Evolutionary conservation across 2,888 invertebrate genomes (phyloP).

Genomic region (Xestia sexstrigata): DNA sequence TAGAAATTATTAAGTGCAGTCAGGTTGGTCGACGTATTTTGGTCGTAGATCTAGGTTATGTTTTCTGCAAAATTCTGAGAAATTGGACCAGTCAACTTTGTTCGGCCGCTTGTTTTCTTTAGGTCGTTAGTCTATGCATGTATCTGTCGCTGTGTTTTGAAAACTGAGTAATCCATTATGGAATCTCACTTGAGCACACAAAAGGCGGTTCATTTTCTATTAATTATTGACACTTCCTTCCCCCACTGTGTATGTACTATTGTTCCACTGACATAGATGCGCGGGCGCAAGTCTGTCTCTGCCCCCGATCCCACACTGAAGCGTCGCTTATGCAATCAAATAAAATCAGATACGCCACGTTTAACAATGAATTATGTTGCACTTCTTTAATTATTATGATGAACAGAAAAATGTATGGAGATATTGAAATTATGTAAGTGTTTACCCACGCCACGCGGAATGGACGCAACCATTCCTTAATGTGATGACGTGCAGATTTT

Average conservation of each 20-base stretch:
- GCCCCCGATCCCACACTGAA: conserved; percentile 84
- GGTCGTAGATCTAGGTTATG: neutral
- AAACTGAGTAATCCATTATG: conserved; percentile 14
- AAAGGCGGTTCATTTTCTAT: conserved; percentile 56
- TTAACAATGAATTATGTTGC: conserved; percentile 69
- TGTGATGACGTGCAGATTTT: conserved; percentile 39
- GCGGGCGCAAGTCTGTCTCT: conserved; percentile 71
- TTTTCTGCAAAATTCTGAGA: neutral
- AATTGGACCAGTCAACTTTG: neutral
- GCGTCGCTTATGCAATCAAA: conserved; percentile 82
- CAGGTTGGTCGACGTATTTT: neutral
- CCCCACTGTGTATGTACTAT: conserved; percentile 67
- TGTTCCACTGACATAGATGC: conserved; percentile 84
- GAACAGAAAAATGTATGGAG: conserved; percentile 58
- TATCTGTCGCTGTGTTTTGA: conserved; percentile 14
- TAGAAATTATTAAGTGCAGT: neutral
- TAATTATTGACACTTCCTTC: conserved; percentile 66
- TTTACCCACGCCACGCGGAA: conserved; percentile 55
- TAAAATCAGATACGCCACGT: conserved; percentile 70
- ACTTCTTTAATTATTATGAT: conserved; percentile 68
- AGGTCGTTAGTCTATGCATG: conserved; percentile 11
- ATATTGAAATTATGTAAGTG: conserved; percentile 63
- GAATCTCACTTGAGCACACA: conserved; percentile 50
- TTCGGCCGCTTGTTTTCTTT: neutral
- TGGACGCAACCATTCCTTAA: conserved; percentile 38